phyloP scores from a whole-genome alignment of 2,113 vertebrate genomes.

The Sakesphorus luctuosus region DNA sequence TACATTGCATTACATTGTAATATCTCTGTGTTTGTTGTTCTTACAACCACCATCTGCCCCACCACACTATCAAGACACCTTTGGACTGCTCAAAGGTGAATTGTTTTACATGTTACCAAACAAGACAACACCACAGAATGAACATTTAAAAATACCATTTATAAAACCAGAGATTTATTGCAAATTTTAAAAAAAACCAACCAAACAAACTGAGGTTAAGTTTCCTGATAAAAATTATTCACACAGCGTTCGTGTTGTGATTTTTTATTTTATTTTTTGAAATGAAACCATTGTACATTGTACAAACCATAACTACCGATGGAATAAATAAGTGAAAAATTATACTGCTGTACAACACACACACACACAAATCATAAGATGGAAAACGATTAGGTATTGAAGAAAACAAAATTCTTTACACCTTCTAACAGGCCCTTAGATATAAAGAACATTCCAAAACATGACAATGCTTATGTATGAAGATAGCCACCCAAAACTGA shows the following conservation, averaged over 20 bases:
- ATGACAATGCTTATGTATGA: conserved; percentile 64
- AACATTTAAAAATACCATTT: neutral
- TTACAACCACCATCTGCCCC: neutral
- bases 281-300: conserved; percentile 90
- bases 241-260: conserved; percentile 68
- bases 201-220: neutral
- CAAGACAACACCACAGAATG: neutral
- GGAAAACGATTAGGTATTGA: conserved; percentile 77
- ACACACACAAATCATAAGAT: conserved; percentile 81
- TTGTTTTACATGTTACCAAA: neutral
- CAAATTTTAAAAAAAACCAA: neutral
- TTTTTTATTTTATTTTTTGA: conserved; percentile 81
- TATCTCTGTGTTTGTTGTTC: neutral
- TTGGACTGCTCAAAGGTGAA: neutral
- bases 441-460: conserved; percentile 76
- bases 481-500: conserved; percentile 65
- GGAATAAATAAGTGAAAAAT: conserved; percentile 99
- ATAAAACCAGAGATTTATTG: conserved; percentile 34
- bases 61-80: neutral
- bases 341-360: conserved; percentile 93
- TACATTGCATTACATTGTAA: neutral
- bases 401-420: conserved; percentile 75
- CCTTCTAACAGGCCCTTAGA: conserved; percentile 79
- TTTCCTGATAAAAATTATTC: conserved; percentile 32
- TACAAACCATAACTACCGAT: conserved; percentile 98